Conservation (phyloP, 2,888 invertebrate species). For the Corbicula japonica region DNA sequence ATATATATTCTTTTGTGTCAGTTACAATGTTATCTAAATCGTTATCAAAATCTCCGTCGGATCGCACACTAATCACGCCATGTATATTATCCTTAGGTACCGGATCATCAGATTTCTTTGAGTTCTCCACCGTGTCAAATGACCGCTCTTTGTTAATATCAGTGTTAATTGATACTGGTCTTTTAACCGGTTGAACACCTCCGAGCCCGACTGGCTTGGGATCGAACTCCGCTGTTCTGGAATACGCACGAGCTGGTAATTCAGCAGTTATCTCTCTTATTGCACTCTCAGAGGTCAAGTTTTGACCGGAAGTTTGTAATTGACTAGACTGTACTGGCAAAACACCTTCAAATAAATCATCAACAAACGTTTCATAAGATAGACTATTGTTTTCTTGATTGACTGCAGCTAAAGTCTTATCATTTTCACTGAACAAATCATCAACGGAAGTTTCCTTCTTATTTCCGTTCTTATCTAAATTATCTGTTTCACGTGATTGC, state of each 20-base stretch:
- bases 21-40: slow-evolving; percentile 24
- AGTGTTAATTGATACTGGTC: not conserved
- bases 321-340: slow-evolving; percentile 44
- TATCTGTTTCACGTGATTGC: not conserved
- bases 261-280: no score
- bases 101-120: slow-evolving; percentile 23
- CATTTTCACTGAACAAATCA: slow-evolving; percentile 30
- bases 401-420: not conserved
- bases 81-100: slow-evolving; percentile 14
- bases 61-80: slow-evolving; percentile 10
- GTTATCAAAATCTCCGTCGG: slow-evolving; percentile 20
- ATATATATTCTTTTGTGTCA: slow-evolving; percentile 19
- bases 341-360: slow-evolving; percentile 45
- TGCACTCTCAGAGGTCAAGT: slow-evolving; percentile 45
- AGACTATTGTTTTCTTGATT: not conserved
- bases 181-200: slow-evolving; percentile 37
- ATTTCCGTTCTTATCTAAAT: not conserved
- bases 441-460: slow-evolving; percentile 48
- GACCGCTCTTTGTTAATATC: slow-evolving; percentile 11
- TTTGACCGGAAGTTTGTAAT: not conserved
- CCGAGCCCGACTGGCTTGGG: no score
- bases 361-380: slow-evolving; percentile 60
- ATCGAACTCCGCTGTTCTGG: no score
- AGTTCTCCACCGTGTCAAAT: slow-evolving; percentile 2
- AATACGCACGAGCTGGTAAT: no score